Evolutionary conservation across 2,888 invertebrate genomes (phyloP).

Genomic region (Phengaris alcon): DNA sequence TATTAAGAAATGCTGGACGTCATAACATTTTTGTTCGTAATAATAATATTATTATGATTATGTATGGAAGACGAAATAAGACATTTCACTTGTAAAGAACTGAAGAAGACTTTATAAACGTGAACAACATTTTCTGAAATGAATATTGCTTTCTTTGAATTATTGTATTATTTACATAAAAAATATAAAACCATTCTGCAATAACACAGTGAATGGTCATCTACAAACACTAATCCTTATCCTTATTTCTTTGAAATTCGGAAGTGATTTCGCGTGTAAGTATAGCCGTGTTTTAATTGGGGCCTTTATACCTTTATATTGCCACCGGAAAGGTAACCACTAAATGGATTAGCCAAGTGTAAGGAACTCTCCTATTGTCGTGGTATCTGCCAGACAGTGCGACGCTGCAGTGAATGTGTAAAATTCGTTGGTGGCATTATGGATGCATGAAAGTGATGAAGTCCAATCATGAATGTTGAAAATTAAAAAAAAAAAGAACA

Average conservation of each 20-base stretch:
- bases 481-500: background rate
- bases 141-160: background rate
- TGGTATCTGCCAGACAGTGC: constrained; percentile 56
- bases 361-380: constrained; percentile 1
- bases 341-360: constrained; percentile 65
- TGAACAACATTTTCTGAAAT: background rate
- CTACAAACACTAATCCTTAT: constrained; percentile 42
- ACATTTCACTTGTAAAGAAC: too few species aligned
- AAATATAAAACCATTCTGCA: background rate
- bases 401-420: constrained; percentile 51
- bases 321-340: constrained; percentile 72
- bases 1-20: too few species aligned
- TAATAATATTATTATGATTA: too few species aligned
- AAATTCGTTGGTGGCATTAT: constrained; percentile 27
- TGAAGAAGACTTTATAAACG: too few species aligned
- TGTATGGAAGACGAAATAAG: too few species aligned
- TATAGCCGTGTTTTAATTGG: constrained; percentile 70
- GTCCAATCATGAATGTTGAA: background rate
- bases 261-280: constrained; percentile 64
- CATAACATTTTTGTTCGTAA: too few species aligned
- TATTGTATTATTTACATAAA: background rate
- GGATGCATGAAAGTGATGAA: background rate
- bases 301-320: constrained; percentile 53
- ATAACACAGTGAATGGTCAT: background rate
- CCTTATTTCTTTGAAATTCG: constrained; percentile 67